Conservation (phyloP, 1,140 invertebrate species). For the Neotoxoptera formosana region DNA sequence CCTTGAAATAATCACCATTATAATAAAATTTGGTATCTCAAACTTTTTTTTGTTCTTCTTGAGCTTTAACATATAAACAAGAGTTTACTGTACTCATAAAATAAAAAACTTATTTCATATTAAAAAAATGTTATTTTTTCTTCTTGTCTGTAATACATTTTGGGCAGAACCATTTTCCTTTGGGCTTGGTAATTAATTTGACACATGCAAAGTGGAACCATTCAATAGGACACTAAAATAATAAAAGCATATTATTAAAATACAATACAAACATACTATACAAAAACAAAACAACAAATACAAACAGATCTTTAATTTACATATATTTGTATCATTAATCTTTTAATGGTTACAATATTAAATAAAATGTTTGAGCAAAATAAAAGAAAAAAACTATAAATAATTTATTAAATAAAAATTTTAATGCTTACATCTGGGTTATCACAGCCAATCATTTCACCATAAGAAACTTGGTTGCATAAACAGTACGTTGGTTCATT, state of each 20-base stretch:
- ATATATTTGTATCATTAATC: too few species aligned
- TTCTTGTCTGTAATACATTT: slow-evolving; percentile 89
- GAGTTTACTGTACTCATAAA: not conserved
- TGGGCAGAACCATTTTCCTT: slow-evolving; percentile 99
- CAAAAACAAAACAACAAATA: not conserved
- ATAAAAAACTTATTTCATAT: not conserved
- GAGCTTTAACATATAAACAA: too few species aligned
- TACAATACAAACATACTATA: too few species aligned
- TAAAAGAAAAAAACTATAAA: not conserved
- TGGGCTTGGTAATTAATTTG: slow-evolving; percentile 93
- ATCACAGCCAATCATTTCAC: slow-evolving; percentile 99
- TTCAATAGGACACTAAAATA: slow-evolving; percentile 96
- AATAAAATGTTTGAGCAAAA: not conserved
- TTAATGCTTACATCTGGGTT: slow-evolving; percentile 79
- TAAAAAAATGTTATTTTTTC: slow-evolving; percentile 52
- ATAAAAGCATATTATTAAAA: slow-evolving; percentile 65
- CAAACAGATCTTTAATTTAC: too few species aligned
- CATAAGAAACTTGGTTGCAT: slow-evolving; percentile 98
- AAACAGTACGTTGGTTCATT: slow-evolving; percentile 99
- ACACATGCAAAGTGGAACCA: slow-evolving; percentile 99
- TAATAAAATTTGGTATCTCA: too few species aligned
- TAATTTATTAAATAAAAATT: not conserved
- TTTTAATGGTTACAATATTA: not conserved
- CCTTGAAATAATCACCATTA: too few species aligned
- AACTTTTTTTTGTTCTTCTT: too few species aligned